Evolutionary conservation across 2,113 vertebrate species (phyloP).

Genomic region (Lucifuga dentata): DNA sequence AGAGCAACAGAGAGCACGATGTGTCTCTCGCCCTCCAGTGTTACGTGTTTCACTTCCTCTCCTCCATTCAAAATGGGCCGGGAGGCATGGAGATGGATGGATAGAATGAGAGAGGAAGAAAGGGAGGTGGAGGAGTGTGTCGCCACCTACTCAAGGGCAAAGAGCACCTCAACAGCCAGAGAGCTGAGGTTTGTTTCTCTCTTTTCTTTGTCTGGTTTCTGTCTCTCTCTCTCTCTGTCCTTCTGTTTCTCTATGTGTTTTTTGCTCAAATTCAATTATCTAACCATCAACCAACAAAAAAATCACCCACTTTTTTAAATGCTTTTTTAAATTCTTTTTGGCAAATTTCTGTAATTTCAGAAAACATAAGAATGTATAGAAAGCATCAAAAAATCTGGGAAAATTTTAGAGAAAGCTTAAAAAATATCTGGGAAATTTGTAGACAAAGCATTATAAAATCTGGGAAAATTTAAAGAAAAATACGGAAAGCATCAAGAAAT

Average conservation of each 20-base stretch:
- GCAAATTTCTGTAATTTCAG: too few species aligned
- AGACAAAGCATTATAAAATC: too few species aligned
- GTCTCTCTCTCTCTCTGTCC: neutral
- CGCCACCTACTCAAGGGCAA: conserved; percentile 71
- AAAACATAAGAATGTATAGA: too few species aligned
- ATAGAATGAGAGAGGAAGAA: conserved; percentile 37
- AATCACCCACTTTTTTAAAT: too few species aligned
- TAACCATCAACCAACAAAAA: too few species aligned
- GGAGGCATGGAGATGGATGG: conserved; percentile 49
- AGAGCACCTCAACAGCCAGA: conserved; percentile 67
- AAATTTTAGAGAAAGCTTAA: too few species aligned
- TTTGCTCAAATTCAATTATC: neutral
- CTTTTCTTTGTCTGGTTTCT: conserved; percentile 28
- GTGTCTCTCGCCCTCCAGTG: conserved; percentile 34
- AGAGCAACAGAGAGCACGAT: conserved; percentile 37
- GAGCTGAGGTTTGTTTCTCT: too few species aligned
- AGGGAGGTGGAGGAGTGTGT: conserved; percentile 49
- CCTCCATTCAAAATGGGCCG: conserved; percentile 43
- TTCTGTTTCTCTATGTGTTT: neutral
- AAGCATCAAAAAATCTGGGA: too few species aligned
- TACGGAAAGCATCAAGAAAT: too few species aligned
- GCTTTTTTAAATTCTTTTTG: too few species aligned
- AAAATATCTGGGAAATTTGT: too few species aligned
- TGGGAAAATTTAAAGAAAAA: too few species aligned
- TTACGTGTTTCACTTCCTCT: conserved; percentile 52